phyloP scores from a whole-genome alignment of 2,888 invertebrate genomes.

The Noctua fimbriata region DNA sequence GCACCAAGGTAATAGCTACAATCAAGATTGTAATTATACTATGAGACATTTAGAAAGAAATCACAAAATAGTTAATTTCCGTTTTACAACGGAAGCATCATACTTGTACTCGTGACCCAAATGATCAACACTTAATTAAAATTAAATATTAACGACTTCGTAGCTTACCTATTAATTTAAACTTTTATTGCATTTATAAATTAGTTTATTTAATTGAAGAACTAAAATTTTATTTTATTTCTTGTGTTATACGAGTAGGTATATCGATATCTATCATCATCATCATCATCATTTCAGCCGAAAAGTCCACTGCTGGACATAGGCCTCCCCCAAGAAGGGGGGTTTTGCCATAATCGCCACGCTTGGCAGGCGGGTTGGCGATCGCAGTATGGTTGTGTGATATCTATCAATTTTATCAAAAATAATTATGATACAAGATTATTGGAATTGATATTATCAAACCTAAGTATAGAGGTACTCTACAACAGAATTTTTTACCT shows the following conservation, averaged over 20 bases:
- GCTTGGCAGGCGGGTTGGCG: no score
- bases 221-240: constrained; percentile 23
- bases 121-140: constrained; percentile 22
- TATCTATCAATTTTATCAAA: constrained; percentile 18
- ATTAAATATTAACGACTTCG: constrained; percentile 40
- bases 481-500: not conserved
- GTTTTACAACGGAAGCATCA: not conserved
- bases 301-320: no score
- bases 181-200: constrained; percentile 39
- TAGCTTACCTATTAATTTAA: constrained; percentile 7
- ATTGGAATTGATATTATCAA: constrained; percentile 13
- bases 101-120: constrained; percentile 9
- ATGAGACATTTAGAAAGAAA: not conserved
- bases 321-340: no score
- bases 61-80: not conserved
- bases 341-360: no score
- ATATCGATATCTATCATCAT: constrained; percentile 1
- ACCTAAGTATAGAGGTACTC: not conserved
- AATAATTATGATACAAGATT: constrained; percentile 1
- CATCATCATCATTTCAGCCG: no score
- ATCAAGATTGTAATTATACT: no score
- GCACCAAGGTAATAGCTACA: not conserved
- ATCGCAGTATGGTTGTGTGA: no score
- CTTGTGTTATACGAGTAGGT: not conserved
- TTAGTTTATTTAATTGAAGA: constrained; percentile 35